phyloP scores from a whole-genome alignment of 23 tunicate species.

The Trididemnum nubilum region DNA sequence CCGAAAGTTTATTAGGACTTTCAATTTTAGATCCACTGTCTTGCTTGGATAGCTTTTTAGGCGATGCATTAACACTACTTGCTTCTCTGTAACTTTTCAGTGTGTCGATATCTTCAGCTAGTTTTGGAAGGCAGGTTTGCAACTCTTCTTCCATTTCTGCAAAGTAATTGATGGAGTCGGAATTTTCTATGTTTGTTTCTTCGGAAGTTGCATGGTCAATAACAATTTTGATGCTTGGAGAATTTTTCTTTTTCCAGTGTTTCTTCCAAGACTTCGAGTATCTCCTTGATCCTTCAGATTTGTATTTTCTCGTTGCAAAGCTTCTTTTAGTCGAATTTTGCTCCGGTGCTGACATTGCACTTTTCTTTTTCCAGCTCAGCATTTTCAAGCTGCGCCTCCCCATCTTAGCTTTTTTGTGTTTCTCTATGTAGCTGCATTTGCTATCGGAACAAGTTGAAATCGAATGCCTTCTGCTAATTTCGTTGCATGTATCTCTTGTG shows the following conservation, averaged over 20 bases:
- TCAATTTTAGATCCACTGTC: no score
- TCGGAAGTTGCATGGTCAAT: slow-evolving; percentile 74
- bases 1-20: neutral
- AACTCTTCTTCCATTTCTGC: neutral
- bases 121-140: neutral
- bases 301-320: neutral
- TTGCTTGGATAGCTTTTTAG: neutral
- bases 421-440: neutral
- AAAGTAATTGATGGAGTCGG: neutral
- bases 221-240: slow-evolving; percentile 46
- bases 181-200: slow-evolving; percentile 5
- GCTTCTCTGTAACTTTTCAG: neutral
- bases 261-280: slow-evolving; percentile 12
- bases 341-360: neutral
- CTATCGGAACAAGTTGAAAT: slow-evolving; percentile 20
- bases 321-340: slow-evolving; percentile 2
- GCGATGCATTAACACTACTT: neutral
- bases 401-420: neutral
- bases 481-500: neutral
- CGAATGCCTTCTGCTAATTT: slow-evolving; percentile 28
- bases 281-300: slow-evolving; percentile 8
- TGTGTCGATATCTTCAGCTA: neutral
- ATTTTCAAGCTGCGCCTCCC: neutral
- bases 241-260: slow-evolving; percentile 14
- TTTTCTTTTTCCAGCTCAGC: neutral